Base-by-base conservation (phyloP, 2,113 vertebrate genomes). In the Prietella phreatophila region DNA sequence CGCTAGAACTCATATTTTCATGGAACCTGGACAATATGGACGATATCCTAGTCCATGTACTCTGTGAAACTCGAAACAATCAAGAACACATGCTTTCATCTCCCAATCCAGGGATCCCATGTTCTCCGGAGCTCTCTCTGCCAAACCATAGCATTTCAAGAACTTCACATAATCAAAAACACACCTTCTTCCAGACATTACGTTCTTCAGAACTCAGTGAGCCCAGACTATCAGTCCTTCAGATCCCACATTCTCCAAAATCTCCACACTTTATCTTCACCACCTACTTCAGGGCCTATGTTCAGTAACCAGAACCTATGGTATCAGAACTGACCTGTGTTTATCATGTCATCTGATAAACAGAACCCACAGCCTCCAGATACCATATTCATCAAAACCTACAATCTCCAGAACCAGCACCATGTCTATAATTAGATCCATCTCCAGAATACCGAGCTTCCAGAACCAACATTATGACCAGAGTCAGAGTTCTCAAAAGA, bases 71-170 rank as follows among this genome's bases (percentile, higher is more conserved):
- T 55, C 15, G 1, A 56, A 55, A 80, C 78, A n/a, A 17, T 30
- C 27, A 33, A n/a, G 78, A 55, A 80, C 78, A 55, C 17, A 4
- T 50, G 20, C 17, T 61, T 56, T 39, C 25, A 2, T 84, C 61
- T 84, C 27, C 39, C 30, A 65, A 67, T 50, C 7, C 82, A 65
- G 61, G 39, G 15, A 65, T 63, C 22, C 61, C 82, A 53, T 50
- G 79, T 81, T 58, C 53, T 81, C 79, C 9, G 30, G 55, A 36
- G 36, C 79, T 22, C 30, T 13, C 58, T 81, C 79, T 81, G 78
- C 50, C 47, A 80, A 80, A 81, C 19, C n/a, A 58, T 58, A 60
- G 19, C 8, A 1, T 4, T 9, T 36, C 30, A 39, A 60, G 56
- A 82, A 60, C 80, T 22, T 20, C 33, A 39, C 20, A 60, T 61